Percentiles rank a stretch among this genome's conserved stretches.
phyloP scores from a whole-genome alignment of 2,888 invertebrate species.

The Nomada flava region DNA sequence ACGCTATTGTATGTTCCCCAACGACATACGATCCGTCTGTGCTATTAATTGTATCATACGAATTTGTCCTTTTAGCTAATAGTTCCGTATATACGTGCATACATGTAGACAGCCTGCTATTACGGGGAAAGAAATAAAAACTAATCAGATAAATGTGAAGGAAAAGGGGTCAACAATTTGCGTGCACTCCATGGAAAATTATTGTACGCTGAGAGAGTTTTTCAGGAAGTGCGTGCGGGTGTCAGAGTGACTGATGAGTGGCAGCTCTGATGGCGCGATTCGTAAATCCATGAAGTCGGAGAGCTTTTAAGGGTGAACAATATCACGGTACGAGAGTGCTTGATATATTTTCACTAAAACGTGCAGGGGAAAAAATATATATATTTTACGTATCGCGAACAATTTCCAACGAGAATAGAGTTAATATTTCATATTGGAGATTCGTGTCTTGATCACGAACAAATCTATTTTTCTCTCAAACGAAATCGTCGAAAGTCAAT shows the following conservation, averaged over 20 bases:
- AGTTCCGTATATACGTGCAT: not conserved
- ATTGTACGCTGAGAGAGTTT: not conserved
- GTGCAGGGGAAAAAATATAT: too few species aligned
- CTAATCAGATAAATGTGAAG: too few species aligned
- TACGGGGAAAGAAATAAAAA: not conserved
- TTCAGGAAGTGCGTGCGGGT: slow-evolving; percentile 4
- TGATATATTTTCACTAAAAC: too few species aligned
- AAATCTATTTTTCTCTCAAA: too few species aligned
- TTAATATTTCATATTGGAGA: too few species aligned
- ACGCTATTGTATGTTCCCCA: not conserved
- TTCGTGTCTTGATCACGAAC: too few species aligned
- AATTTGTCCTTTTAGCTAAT: not conserved
- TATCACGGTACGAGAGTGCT: too few species aligned
- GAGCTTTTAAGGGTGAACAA: slow-evolving; percentile 3
- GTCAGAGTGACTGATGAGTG: slow-evolving; percentile 13
- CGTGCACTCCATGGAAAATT: not conserved
- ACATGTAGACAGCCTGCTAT: too few species aligned
- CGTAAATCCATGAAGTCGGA: not conserved
- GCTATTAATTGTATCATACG: slow-evolving; percentile 2
- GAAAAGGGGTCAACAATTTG: not conserved
- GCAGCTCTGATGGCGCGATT: not conserved
- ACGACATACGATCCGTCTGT: not conserved
- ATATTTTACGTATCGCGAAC: too few species aligned
- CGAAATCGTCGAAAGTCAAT: too few species aligned
- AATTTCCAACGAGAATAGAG: too few species aligned